Evolutionary conservation across 2,888 invertebrate species (phyloP).

Genomic region (Drosophila fungiperda): DNA sequence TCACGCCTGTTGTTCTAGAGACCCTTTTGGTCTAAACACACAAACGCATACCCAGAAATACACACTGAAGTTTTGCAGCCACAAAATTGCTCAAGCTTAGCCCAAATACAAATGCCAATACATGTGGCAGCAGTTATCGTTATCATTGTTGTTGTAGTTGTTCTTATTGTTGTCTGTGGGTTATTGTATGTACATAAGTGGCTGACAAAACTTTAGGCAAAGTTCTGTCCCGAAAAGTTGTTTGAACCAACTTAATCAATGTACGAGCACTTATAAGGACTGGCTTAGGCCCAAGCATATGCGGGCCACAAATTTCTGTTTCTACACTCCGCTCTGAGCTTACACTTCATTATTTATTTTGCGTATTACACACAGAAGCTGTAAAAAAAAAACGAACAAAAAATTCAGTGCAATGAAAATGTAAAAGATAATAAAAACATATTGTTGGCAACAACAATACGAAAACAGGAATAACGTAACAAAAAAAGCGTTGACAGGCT

Average conservation of each 20-base stretch:
- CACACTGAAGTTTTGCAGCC: constrained; percentile 42
- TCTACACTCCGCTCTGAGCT: constrained; percentile 28
- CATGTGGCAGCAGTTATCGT: constrained; percentile 49
- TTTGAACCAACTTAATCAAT: constrained; percentile 68
- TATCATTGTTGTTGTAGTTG: neutral
- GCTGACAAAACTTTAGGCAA: constrained; percentile 65
- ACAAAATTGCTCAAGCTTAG: constrained; percentile 69
- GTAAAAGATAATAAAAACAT: constrained; percentile 78
- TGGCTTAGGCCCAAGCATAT: constrained; percentile 57
- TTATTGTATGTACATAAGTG: constrained; percentile 69
- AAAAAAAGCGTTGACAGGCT: constrained; percentile 14
- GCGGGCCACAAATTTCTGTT: constrained; percentile 21
- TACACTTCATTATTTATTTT: constrained; percentile 76
- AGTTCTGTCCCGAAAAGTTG: constrained; percentile 57
- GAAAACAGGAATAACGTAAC: constrained; percentile 35
- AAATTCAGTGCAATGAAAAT: constrained; percentile 65
- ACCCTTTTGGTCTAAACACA: constrained; percentile 59
- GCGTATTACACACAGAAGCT: constrained; percentile 22
- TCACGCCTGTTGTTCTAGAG: constrained; percentile 60
- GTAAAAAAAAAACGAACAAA: constrained; percentile 11
- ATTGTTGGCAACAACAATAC: constrained; percentile 73
- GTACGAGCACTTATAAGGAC: constrained; percentile 67
- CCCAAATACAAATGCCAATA: constrained; percentile 73
- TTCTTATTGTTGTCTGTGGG: constrained; percentile 37
- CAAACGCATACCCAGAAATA: neutral